A percentile compares a stretch with the other conserved stretches of the same genome.
phyloP scores from a whole-genome alignment of 2,113 vertebrate genomes.

The Clinocottus analis region DNA sequence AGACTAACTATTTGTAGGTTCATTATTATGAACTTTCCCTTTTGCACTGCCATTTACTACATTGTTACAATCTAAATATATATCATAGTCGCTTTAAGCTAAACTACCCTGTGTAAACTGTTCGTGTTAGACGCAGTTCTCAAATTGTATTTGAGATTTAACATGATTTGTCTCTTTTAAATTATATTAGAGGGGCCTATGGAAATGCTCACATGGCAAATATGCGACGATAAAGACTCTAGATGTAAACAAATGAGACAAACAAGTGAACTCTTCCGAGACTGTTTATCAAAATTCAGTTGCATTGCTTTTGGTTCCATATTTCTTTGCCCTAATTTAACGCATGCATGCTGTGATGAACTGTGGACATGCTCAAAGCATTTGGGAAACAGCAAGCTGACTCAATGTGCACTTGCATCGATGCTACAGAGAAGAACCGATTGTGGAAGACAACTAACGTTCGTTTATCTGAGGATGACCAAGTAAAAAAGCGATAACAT shows the following conservation, averaged over 20 bases:
- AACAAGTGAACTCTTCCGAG: slow-evolving; percentile 16
- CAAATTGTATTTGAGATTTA: background rate
- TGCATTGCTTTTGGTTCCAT: slow-evolving; percentile 20
- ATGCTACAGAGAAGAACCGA: slow-evolving; percentile 6
- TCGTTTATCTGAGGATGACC: slow-evolving; percentile 9
- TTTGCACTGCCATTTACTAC: background rate
- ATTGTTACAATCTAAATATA: background rate
- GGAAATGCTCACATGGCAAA: slow-evolving; percentile 20
- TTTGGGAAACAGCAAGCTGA: slow-evolving; percentile 1
- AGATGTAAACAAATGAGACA: slow-evolving; percentile 10
- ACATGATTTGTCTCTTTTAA: background rate
- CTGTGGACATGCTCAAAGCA: background rate
- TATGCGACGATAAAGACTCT: slow-evolving; percentile 31
- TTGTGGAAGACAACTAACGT: background rate
- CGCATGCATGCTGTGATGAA: background rate
- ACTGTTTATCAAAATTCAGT: slow-evolving; percentile 18
- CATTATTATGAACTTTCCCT: background rate
- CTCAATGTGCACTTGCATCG: background rate
- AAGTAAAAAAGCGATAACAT: slow-evolving; percentile 10
- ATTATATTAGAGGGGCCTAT: background rate
- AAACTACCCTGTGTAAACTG: background rate
- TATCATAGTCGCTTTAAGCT: background rate
- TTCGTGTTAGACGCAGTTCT: background rate
- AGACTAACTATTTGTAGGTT: background rate
- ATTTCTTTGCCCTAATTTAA: background rate